Evolutionary conservation across 2,888 invertebrate genomes (phyloP), one percentile per base, ranked within the genome.

Genomic region (Iphiclides podalirius): DNA sequence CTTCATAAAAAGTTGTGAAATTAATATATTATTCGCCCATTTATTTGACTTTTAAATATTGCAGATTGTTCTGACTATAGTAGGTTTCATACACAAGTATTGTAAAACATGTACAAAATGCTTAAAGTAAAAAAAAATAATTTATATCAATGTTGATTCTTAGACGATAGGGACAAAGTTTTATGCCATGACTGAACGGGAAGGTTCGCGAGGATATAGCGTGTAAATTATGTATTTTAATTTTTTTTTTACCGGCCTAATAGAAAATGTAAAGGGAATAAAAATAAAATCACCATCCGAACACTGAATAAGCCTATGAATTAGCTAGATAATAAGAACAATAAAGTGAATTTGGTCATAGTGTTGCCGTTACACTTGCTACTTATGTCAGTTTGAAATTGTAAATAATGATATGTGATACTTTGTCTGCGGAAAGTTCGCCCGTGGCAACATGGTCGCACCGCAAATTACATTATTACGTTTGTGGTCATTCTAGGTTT

Each of bases 341-440:
- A 40, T 7, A 9, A 12, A 12, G 15, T 1, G 1, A 15, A 11
- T 34, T 34, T 34, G 40, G 14, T 28, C n/a, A 28, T 13, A 20
- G 36, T 33, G 26, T 36, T 42, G 41, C 43, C 34, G 20, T 43
- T 41, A 47, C 31, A 39, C 38, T 43, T 34, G 43, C 49, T 49
- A 35, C 39, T 34, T 7, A 36, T 1, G 33, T 12, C 20, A 8
- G 17, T 13, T 39, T 12, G 44, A 35, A 20, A 16, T 40, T 50
- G 50, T 50, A 50, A 44, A 50, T 50, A 50, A 34, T 44, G 43
- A 49, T n/a, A 44, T 50, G 50, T 50, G 50, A 50, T 50, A 50
- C 16, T 45, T 40, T 45, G 34, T 35, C 17, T 31, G 12, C 33
- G 3, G 4, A 12, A 11, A 31, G 23, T 40, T 37, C 38, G 43